Evolutionary conservation across 2,888 invertebrate species (phyloP).

Genomic region (Mythimna pallens): DNA sequence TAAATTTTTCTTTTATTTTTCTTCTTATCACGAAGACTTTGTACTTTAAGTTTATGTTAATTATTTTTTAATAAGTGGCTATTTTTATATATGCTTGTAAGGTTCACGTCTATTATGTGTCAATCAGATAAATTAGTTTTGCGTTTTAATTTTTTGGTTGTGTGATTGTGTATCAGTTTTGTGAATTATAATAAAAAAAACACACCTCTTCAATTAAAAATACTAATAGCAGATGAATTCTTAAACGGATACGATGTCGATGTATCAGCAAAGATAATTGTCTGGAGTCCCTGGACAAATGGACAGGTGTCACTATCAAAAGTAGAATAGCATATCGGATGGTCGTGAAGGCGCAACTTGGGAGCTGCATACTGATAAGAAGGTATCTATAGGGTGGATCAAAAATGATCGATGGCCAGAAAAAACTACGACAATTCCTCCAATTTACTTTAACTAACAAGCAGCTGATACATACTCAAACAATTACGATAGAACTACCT

Average conservation of each 20-base stretch:
- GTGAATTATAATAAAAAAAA: no score
- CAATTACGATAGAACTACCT: slow-evolving; percentile 34
- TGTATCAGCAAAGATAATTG: not conserved
- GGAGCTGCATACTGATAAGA: slow-evolving; percentile 26
- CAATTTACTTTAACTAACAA: slow-evolving; percentile 21
- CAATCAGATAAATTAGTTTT: no score
- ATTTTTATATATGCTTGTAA: no score
- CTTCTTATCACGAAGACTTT: no score
- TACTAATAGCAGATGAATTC: not conserved
- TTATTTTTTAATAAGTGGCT: no score
- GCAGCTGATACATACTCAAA: slow-evolving; percentile 53
- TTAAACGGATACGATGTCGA: not conserved
- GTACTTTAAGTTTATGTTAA: no score
- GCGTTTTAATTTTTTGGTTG: no score
- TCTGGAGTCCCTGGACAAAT: not conserved
- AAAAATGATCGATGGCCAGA: slow-evolving; percentile 36
- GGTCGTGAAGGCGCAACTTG: not conserved
- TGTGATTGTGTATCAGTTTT: no score
- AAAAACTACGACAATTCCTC: slow-evolving; percentile 27
- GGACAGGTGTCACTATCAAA: slow-evolving; percentile 16
- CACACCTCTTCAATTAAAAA: not conserved
- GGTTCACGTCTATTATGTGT: no score
- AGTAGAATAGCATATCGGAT: slow-evolving; percentile 9
- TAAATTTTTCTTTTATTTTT: no score
- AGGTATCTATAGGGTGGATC: slow-evolving; percentile 20